Percentiles rank a stretch among this genome's conserved stretches.
Evolutionary conservation across 1,140 invertebrate genomes (phyloP).

Genomic region (Dendrolimus kikuchii): DNA sequence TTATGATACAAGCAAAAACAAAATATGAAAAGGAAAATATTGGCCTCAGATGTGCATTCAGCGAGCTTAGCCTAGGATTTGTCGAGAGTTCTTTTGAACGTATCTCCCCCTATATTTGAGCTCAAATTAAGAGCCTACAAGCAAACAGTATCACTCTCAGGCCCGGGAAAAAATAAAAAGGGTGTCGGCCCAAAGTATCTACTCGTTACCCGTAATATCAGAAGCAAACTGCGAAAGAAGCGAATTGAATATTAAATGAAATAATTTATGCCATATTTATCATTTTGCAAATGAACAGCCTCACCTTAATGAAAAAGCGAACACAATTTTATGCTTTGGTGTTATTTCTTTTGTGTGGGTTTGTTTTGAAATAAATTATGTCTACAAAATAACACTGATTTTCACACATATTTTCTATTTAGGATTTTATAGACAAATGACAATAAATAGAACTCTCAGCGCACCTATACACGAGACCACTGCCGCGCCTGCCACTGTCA

Average conservation of each 20-base stretch:
- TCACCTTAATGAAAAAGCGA: constrained; percentile 67
- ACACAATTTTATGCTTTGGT: constrained; percentile 28
- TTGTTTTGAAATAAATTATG: too few species aligned
- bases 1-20: neutral
- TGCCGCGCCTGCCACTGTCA: too few species aligned
- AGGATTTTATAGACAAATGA: too few species aligned
- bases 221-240: constrained; percentile 55
- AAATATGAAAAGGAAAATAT: neutral
- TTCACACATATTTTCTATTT: too few species aligned
- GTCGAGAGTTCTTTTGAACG: constrained; percentile 58
- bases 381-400: too few species aligned
- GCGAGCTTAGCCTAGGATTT: constrained; percentile 47
- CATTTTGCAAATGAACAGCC: constrained; percentile 69
- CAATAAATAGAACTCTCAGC: too few species aligned
- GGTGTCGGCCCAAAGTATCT: constrained; percentile 59
- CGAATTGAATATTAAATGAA: constrained; percentile 72
- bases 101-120: constrained; percentile 63
- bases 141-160: constrained; percentile 61
- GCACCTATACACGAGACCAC: too few species aligned
- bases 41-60: constrained; percentile 28
- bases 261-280: constrained; percentile 73
- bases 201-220: constrained; percentile 51
- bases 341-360: constrained; percentile 11
- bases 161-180: constrained; percentile 57
- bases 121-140: constrained; percentile 60